A percentile compares a stretch with the other conserved stretches of the same genome.
phyloP scores from a whole-genome alignment of 2,797 vertebrate genomes.

The Sebastes iracundus region DNA sequence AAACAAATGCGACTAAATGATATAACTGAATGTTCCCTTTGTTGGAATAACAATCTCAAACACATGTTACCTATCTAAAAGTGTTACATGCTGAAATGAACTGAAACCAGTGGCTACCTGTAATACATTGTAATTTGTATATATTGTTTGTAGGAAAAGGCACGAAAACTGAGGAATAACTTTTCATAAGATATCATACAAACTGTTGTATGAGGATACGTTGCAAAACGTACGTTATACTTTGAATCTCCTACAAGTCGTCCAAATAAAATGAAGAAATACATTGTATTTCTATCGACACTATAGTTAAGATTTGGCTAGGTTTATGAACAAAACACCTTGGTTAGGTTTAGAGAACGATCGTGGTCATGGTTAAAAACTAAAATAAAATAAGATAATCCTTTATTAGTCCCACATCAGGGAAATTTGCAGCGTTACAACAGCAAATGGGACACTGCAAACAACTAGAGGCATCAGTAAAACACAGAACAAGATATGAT shows the following conservation, averaged over 20 bases:
- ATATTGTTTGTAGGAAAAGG: fast-evolving
- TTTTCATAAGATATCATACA: too few relatives aligned
- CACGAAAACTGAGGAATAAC: too few relatives aligned
- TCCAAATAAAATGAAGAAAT: neutral
- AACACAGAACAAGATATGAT: too few relatives aligned
- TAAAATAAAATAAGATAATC: neutral
- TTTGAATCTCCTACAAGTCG: neutral
- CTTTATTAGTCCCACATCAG: neutral
- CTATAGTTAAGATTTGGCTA: neutral
- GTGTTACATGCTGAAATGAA: neutral
- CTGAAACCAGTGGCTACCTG: neutral
- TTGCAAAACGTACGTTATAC: neutral
- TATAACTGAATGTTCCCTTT: neutral
- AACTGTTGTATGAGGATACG: too few relatives aligned
- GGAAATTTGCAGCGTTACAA: too few relatives aligned
- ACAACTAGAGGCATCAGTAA: too few relatives aligned
- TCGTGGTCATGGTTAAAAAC: neutral
- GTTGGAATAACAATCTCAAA: neutral
- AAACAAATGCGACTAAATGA: neutral
- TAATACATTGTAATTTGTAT: neutral
- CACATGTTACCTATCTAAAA: neutral
- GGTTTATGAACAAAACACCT: neutral
- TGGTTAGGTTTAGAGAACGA: neutral
- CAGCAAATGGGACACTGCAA: too few relatives aligned
- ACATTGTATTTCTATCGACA: neutral